Base-by-base conservation (phyloP, 30 jellyfish, hydroid and myxozoan species). In the Sanderia malayensis region DNA sequence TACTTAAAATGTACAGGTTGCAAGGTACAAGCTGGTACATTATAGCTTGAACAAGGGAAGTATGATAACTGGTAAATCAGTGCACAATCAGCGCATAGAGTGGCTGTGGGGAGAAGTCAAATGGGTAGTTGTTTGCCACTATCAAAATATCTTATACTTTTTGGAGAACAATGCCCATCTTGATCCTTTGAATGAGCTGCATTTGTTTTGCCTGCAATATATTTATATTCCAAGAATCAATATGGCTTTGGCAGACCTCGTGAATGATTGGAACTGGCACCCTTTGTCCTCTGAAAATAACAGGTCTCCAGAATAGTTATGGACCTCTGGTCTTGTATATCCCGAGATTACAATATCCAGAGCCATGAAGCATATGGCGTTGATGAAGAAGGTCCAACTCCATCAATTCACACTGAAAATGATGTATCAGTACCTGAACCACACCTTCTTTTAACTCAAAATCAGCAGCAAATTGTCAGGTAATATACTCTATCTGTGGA, bases 11-110 rank as follows among this genome's bases (percentile, higher is more conserved):
- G 84, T 77, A 22, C 60, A 44, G 7, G 74, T 77, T 0, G 89
- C 83, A 13, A 73, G 67, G 31, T 62, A 0, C 84, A 77, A 62
- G 89, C 24, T 77, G 8, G 0, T 23, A 44, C 44, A 62, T 24
- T 29, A 61, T 25, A 76, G 85, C 15, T 60, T 18, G 31, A 26
- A 63, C 44, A 63, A 85, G 33, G 84, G 89, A 46, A 77, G 84
- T 33, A 62, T 66, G 74, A 77, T 77, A 2, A 63, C 86, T 9
- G 85, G 89, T 10, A 77, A 77, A 61, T 62, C 85, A 75, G 63
- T 61, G 13, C 89, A 77, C 73, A 77, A 62, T 44, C 88, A 76
- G 13, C 52, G 52, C 52, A 37, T 37, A 4, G 52, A 37, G 13
- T 4, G 52, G 52, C 13, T 37, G 52, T 37, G 52, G 52, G 52